These are phyloP conservation scores for Arizona elegans DNA, from an alignment of 2,113 vertebrate genomes.

Conservation along the genomic window DNA sequence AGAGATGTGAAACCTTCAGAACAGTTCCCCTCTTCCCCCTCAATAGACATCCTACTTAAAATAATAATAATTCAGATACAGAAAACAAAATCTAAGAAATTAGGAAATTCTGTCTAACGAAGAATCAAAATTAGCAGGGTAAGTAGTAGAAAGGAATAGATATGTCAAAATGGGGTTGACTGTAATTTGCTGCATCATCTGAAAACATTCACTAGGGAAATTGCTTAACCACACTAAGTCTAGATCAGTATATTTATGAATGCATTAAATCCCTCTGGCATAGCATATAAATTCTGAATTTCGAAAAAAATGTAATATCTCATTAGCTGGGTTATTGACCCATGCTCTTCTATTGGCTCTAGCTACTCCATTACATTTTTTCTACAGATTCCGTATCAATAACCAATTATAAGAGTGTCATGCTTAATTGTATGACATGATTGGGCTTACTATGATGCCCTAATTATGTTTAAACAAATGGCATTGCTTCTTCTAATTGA, in stretches of 20 bases:
- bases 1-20: background rate
- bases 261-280: background rate
- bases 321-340: background rate
- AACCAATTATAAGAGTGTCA: background rate
- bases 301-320: background rate
- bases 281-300: background rate
- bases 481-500: background rate
- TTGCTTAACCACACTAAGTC: background rate
- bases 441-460: background rate
- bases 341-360: too few relatives aligned
- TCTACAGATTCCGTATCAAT: background rate
- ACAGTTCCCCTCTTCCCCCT: background rate
- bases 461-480: background rate
- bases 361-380: background rate
- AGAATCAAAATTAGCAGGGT: background rate
- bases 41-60: background rate
- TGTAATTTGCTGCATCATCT: background rate
- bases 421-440: background rate
- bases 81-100: background rate
- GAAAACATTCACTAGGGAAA: background rate
- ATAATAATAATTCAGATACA: background rate
- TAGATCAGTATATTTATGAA: background rate
- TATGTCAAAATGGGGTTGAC: background rate
- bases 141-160: background rate
- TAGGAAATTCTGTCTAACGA: background rate